These are phyloP conservation scores for Agrotis clavis DNA, from an alignment of 2,888 invertebrate species.

Conservation along the genomic window DNA sequence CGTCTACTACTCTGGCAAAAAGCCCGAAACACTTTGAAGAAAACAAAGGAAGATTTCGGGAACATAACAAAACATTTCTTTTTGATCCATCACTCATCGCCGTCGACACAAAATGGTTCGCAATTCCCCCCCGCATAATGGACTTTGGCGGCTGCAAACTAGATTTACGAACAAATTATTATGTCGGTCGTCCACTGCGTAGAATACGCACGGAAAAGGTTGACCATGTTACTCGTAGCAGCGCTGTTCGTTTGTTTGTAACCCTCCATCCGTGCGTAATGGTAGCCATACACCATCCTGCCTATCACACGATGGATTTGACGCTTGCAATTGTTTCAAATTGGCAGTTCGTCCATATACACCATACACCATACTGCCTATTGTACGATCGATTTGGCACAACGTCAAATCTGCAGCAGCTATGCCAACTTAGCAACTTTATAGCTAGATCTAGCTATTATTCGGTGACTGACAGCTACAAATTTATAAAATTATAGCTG, in stretches of 20 bases:
- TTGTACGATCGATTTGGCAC: too few relatives aligned
- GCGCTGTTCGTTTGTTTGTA: background rate
- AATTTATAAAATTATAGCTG: too few relatives aligned
- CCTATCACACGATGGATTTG: too few relatives aligned
- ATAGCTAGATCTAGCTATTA: too few relatives aligned
- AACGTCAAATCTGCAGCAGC: too few relatives aligned
- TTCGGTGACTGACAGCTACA: too few relatives aligned
- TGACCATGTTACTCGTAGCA: background rate
- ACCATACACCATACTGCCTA: too few relatives aligned
- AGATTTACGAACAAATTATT: conserved; percentile 56
- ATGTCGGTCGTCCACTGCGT: conserved; percentile 11
- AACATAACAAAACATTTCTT: conserved; percentile 54
- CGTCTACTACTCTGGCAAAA: conserved; percentile 18
- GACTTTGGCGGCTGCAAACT: conserved; percentile 38
- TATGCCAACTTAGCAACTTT: too few relatives aligned
- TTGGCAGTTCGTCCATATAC: too few relatives aligned
- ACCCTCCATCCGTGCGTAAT: background rate
- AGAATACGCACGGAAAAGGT: background rate
- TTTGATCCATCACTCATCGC: conserved; percentile 47
- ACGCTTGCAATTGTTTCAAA: too few relatives aligned
- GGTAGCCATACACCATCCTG: too few relatives aligned
- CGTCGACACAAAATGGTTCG: conserved; percentile 43
- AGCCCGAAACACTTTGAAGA: conserved; percentile 15
- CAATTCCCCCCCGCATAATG: conserved; percentile 31
- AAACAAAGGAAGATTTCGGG: conserved; percentile 40